Percentiles rank a stretch among this genome's conserved stretches.
Conservation (phyloP, 1,140 invertebrate species). For the Acromyrmex heyeri region DNA sequence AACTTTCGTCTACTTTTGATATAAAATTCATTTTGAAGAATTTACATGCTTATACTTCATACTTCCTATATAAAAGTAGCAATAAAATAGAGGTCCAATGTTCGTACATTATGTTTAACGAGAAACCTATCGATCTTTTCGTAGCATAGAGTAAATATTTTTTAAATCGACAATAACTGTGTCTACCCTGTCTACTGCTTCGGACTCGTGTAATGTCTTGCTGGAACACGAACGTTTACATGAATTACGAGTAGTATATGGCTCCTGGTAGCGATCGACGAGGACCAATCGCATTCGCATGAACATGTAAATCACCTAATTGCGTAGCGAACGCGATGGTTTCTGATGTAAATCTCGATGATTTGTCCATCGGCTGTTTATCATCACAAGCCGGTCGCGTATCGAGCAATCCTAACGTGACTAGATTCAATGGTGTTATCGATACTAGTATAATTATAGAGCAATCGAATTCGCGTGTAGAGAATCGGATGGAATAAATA, state of each 20-base stretch:
- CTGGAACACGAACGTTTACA: constrained; percentile 38
- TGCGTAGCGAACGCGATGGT: constrained; percentile 68
- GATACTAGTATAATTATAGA: constrained; percentile 40
- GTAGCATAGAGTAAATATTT: constrained; percentile 30
- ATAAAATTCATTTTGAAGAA: not conserved
- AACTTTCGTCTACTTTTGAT: not conserved
- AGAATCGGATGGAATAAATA: not conserved
- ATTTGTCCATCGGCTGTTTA: constrained; percentile 76
- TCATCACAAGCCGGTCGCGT: constrained; percentile 66
- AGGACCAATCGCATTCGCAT: constrained; percentile 50
- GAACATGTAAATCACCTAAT: constrained; percentile 72
- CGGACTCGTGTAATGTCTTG: constrained; percentile 17
- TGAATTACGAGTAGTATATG: constrained; percentile 48
- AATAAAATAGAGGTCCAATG: constrained; percentile 17
- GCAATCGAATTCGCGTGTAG: constrained; percentile 5
- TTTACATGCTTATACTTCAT: not conserved
- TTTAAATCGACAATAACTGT: constrained; percentile 57
- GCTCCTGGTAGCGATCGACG: constrained; percentile 30
- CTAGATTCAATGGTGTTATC: constrained; percentile 63
- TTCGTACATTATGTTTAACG: constrained; percentile 18
- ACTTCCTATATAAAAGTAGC: not conserved
- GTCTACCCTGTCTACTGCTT: constrained; percentile 24
- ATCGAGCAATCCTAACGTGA: constrained; percentile 57
- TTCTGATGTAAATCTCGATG: constrained; percentile 72
- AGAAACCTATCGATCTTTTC: constrained; percentile 29